These are phyloP conservation scores for Spongia lamella DNA, from an alignment of 37 sponge, comb jelly and placozoan genomes.

Conservation along the genomic window DNA sequence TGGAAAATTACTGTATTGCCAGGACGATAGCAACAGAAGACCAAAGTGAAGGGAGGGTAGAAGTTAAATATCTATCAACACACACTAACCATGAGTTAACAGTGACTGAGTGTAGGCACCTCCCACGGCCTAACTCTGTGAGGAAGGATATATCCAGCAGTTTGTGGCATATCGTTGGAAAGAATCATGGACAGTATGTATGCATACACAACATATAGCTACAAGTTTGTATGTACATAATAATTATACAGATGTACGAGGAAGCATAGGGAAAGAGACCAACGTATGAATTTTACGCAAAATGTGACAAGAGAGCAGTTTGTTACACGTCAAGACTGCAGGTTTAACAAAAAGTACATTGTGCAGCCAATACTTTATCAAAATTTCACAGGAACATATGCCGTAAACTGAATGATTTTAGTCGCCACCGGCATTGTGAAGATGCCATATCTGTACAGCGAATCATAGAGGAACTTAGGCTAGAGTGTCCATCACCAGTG, in stretches of 20 bases:
- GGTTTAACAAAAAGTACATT: too few species aligned
- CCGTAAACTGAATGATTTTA: neutral
- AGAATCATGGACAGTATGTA: too few species aligned
- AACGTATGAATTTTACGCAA: neutral
- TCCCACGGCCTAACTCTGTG: conserved; percentile 2
- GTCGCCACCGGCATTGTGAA: neutral
- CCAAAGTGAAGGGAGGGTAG: neutral
- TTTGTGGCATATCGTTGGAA: neutral
- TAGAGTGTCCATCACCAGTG: too few species aligned
- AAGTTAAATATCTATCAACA: neutral
- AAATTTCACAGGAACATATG: conserved; percentile 7
- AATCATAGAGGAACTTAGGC: neutral
- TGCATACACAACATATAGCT: too few species aligned
- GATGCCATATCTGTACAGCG: conserved; percentile 17
- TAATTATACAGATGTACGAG: neutral
- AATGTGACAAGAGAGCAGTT: conserved; percentile 2
- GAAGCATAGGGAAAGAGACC: neutral
- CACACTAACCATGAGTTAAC: conserved; percentile 20
- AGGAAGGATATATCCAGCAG: neutral
- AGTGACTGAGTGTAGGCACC: conserved; percentile 4
- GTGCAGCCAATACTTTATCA: too few species aligned
- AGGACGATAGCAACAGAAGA: too few species aligned
- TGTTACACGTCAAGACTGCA: conserved; percentile 22
- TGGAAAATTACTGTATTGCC: too few species aligned
- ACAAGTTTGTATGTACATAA: too few species aligned